Conservation (phyloP, 2,113 vertebrate genomes). For the Notechis scutatus region DNA sequence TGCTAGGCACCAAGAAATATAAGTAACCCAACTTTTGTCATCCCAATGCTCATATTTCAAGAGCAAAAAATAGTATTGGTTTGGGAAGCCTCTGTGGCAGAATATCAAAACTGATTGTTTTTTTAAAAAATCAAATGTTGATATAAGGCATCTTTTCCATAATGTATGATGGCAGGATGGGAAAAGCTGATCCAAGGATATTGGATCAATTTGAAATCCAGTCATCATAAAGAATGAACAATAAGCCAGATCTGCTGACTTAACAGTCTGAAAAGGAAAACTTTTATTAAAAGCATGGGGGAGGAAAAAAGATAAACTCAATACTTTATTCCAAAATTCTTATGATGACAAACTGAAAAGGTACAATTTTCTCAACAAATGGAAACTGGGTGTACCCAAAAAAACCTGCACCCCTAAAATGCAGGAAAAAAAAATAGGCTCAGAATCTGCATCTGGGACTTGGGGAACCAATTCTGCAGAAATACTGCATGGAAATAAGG, state of each 20-base stretch:
- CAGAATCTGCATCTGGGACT: not conserved
- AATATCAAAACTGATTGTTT: constrained; percentile 28
- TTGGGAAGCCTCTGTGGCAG: constrained; percentile 35
- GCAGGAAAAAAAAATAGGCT: not conserved
- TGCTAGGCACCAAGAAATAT: constrained; percentile 9
- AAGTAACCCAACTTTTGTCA: constrained; percentile 13
- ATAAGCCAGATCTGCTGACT: not conserved
- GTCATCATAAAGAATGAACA: not conserved
- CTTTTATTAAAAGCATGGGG: not conserved
- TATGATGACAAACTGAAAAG: not conserved
- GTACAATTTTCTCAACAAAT: not conserved
- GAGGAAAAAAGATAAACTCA: no score
- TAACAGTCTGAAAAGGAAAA: not conserved
- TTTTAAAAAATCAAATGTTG: constrained; percentile 31
- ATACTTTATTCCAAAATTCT: not conserved
- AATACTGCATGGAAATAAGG: not conserved
- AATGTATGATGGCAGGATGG: no score
- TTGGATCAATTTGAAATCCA: not conserved
- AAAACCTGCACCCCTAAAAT: not conserved
- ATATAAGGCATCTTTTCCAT: not conserved
- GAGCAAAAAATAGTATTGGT: constrained; percentile 43
- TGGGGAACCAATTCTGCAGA: not conserved
- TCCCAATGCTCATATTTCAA: constrained; percentile 9
- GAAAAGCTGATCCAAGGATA: not conserved
- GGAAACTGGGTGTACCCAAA: not conserved